Conservation (phyloP, 2,113 vertebrate genomes). For the Myrmophylax atrothorax region DNA sequence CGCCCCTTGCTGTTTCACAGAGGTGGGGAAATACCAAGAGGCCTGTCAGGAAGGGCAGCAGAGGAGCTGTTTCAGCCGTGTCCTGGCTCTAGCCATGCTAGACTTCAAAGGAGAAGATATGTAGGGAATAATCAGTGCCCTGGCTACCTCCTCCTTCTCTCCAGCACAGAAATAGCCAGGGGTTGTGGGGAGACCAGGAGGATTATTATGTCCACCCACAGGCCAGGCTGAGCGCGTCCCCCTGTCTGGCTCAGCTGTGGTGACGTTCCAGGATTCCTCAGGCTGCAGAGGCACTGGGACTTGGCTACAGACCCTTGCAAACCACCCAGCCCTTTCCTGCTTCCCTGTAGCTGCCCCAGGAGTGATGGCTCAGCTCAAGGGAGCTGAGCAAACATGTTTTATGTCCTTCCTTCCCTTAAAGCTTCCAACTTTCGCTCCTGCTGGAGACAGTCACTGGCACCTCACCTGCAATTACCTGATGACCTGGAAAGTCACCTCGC, state of each 20-base stretch:
- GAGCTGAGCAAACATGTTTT: neutral
- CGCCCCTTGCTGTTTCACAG: neutral
- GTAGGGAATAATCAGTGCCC: neutral
- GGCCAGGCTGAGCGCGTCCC: neutral
- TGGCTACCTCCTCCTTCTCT: neutral
- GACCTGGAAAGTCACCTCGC: constrained; percentile 59
- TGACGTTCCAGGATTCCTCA: neutral
- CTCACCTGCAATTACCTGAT: constrained; percentile 46
- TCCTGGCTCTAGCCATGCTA: neutral
- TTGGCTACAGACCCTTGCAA: neutral
- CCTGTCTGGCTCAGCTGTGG: neutral
- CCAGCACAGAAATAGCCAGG: neutral
- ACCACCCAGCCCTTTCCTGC: neutral
- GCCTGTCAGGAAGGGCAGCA: neutral
- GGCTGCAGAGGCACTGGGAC: accelerated
- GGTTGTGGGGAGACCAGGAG: neutral
- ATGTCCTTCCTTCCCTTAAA: neutral
- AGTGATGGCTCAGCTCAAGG: neutral
- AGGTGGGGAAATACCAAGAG: neutral
- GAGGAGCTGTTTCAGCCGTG: neutral
- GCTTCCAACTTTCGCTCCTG: constrained; percentile 24
- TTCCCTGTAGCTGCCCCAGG: neutral
- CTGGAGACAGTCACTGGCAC: constrained; percentile 19
- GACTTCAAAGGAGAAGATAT: neutral
- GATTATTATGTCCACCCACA: accelerated